Percentiles rank a stretch among this genome's conserved stretches.
phyloP scores from a whole-genome alignment of 35 echinoderm and acorn worm genomes.

The Ophioderma brevispina region DNA sequence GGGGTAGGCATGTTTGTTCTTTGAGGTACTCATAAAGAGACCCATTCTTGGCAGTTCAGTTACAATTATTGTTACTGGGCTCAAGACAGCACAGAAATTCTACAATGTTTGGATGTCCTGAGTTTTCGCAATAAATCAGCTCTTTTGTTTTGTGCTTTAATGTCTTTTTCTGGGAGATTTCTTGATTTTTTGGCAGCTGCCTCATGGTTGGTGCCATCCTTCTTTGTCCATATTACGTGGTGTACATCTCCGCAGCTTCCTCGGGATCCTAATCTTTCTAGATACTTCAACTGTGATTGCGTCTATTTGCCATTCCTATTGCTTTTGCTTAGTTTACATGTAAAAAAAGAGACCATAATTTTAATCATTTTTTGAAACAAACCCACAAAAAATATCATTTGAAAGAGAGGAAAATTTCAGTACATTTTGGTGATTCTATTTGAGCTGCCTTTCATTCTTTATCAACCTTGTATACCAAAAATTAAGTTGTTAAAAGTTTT shows the following conservation, averaged over 20 bases:
- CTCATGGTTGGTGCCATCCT: neutral
- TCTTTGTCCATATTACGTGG: neutral
- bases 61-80: neutral
- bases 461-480: too few relatives aligned
- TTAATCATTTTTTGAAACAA: too few relatives aligned
- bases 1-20: neutral
- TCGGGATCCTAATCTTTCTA: neutral
- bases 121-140: neutral
- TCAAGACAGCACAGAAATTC: neutral
- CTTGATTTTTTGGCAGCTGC: neutral
- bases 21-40: neutral
- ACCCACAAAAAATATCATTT: too few relatives aligned
- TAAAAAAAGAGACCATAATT: too few relatives aligned
- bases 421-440: too few relatives aligned
- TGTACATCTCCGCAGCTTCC: constrained; percentile 1
- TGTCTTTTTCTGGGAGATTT: neutral
- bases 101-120: neutral
- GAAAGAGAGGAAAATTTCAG: too few relatives aligned
- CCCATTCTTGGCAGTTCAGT: neutral
- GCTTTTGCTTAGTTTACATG: neutral
- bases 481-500: too few relatives aligned
- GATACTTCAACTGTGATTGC: neutral
- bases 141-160: neutral
- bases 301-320: neutral
- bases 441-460: too few relatives aligned